These are phyloP conservation scores for Orius insidiosus DNA, from an alignment of 1,140 invertebrate genomes.

Conservation along the genomic window DNA sequence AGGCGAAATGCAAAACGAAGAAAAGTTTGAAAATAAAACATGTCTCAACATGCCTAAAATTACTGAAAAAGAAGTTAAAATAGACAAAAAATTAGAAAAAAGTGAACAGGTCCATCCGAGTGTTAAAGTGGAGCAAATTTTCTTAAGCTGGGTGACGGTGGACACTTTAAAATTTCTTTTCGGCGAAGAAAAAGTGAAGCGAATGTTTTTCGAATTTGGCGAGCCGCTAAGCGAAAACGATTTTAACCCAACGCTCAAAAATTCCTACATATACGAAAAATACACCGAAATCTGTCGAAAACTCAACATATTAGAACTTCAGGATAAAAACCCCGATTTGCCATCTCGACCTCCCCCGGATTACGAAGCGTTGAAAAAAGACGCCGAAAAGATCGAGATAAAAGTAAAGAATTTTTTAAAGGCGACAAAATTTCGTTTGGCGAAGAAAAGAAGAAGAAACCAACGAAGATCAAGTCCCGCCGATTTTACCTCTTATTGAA, in stretches of 20 bases:
- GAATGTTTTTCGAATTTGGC: conserved; percentile 33
- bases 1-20: too few species aligned
- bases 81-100: too few species aligned
- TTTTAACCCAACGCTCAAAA: conserved; percentile 1
- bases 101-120: not conserved
- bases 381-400: conserved; percentile 32
- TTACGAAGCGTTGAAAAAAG: conserved; percentile 35
- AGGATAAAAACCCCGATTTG: conserved; percentile 17
- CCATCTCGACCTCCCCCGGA: conserved; percentile 36
- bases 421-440: conserved; percentile 28
- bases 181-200: conserved; percentile 35
- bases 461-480: conserved; percentile 4
- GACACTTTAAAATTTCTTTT: conserved; percentile 35
- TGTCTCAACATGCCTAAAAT: too few species aligned
- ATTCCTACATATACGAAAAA: conserved; percentile 23
- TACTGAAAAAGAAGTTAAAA: too few species aligned
- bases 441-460: conserved; percentile 19
- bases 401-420: conserved; percentile 30
- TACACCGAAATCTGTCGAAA: conserved; percentile 35
- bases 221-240: conserved; percentile 3
- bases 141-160: conserved; percentile 32
- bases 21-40: too few species aligned
- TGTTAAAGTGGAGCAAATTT: not conserved
- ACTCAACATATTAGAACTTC: conserved; percentile 21
- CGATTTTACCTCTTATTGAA: conserved; percentile 32